Evolutionary conservation across 2,797 vertebrate genomes (phyloP), one percentile per base, ranked within the genome.

Genomic region (Pseudocheirus occidentalis): DNA sequence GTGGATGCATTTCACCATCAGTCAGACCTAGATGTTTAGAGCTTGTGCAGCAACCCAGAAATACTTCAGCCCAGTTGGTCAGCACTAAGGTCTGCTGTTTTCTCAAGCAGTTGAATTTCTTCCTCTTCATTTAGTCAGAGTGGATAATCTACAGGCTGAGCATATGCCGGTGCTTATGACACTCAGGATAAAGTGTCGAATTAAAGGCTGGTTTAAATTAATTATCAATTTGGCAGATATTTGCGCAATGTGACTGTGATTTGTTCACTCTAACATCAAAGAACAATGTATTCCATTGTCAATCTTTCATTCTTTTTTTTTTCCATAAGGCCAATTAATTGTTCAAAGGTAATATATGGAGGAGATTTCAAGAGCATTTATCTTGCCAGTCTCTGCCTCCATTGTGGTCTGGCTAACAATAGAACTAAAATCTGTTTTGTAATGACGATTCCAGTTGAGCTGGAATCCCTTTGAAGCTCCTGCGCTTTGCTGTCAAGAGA

Each of bases 221-320:
- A 96, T 98, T 98, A 98, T 98, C 98, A 97, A 90, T 97, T 97
- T 97, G 95, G 97, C 97, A 98, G 97, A 91, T 97, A 92, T 95
- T 96, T 97, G 94, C 94, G 87, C 97, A 96, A 93, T 95, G 90
- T 94, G 95, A 92, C 96, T 98, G 56, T 94, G 96, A 95, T 96
- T 96, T 96, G 95, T 97, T 96, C 94, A 1, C 95, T 62, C 40
- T 94, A 95, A 97, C 97, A 97, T 97, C 98, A 98, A 98, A 98
- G 98, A 98, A 98, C 98, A 98, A 97, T 98, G 97, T 96, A 97
- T 95, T 94, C 97, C 95, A 98, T 98, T 98, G 98, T 98, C 98
- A 97, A 14, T 93, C 97, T 97, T 96, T 92, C 95, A 46, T 29
- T 90, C 92, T 97, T 95, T 46, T 59, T 96, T 95, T 97, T 98